phyloP scores from a whole-genome alignment of 2,797 vertebrate genomes.

The Mycteria americana region DNA sequence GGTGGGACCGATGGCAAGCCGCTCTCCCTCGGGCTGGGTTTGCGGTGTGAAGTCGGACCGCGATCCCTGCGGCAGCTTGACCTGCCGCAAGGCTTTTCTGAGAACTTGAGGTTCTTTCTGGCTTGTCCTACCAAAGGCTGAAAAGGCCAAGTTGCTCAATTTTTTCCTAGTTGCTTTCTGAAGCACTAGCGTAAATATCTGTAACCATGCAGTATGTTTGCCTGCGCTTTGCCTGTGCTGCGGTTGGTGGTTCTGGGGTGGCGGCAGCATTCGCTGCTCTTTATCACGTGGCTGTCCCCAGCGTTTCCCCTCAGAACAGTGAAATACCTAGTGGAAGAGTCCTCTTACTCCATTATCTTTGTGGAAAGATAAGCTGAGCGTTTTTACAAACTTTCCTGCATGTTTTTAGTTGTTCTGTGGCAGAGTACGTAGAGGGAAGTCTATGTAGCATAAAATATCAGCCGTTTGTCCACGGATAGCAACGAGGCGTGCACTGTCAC shows the following conservation, averaged over 20 bases:
- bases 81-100: neutral
- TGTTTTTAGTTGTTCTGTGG: neutral
- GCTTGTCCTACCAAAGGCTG: neutral
- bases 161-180: neutral
- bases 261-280: neutral
- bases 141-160: neutral
- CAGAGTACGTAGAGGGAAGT: neutral
- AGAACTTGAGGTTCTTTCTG: neutral
- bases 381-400: neutral
- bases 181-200: neutral
- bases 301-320: neutral
- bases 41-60: fast-evolving
- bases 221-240: fast-evolving
- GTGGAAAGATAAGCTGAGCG: neutral
- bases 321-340: neutral
- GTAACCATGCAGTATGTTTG: fast-evolving
- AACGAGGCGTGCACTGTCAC: neutral
- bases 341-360: neutral
- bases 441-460: neutral
- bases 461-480: conserved; percentile 64
- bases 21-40: neutral
- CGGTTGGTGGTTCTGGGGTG: neutral
- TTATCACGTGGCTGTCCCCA: neutral
- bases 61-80: fast-evolving
- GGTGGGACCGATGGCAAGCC: fast-evolving